phyloP scores from a whole-genome alignment of 2,113 vertebrate genomes.

The Maccullochella peelii region DNA sequence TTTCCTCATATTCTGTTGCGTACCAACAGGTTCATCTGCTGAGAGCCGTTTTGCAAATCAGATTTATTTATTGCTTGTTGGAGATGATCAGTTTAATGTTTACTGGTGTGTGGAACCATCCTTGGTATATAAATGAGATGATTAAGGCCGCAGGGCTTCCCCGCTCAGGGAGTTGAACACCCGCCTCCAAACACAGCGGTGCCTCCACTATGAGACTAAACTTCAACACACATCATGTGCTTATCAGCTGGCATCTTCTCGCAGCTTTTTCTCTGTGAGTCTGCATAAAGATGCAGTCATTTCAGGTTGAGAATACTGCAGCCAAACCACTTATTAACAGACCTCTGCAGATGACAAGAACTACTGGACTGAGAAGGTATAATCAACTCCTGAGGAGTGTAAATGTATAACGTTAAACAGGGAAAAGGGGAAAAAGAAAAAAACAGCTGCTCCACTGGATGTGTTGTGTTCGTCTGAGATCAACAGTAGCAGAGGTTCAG shows the following conservation, averaged over 20 bases:
- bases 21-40: slow-evolving; percentile 47
- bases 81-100: slow-evolving; percentile 59
- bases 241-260: slow-evolving; percentile 80
- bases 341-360: not conserved
- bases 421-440: not conserved
- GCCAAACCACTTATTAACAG: slow-evolving; percentile 11
- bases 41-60: slow-evolving; percentile 39
- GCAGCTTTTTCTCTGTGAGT: slow-evolving; percentile 72
- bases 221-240: slow-evolving; percentile 71
- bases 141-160: slow-evolving; percentile 85
- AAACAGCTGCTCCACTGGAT: not conserved
- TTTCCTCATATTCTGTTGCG: slow-evolving; percentile 12
- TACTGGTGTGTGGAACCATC: slow-evolving; percentile 78
- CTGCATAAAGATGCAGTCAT: slow-evolving; percentile 66
- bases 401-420: not conserved
- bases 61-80: slow-evolving; percentile 64
- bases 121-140: slow-evolving; percentile 77
- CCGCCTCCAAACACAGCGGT: slow-evolving; percentile 74
- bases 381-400: slow-evolving; percentile 4
- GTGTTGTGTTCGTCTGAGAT: not conserved
- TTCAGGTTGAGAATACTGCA: not conserved
- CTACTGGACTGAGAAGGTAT: not conserved
- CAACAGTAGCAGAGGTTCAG: not conserved
- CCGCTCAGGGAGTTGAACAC: slow-evolving; percentile 81
- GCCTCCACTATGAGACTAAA: slow-evolving; percentile 77